These are phyloP conservation scores for Syngnathus scovelli DNA, from an alignment of 2,113 vertebrate species.

Conservation along the genomic window DNA sequence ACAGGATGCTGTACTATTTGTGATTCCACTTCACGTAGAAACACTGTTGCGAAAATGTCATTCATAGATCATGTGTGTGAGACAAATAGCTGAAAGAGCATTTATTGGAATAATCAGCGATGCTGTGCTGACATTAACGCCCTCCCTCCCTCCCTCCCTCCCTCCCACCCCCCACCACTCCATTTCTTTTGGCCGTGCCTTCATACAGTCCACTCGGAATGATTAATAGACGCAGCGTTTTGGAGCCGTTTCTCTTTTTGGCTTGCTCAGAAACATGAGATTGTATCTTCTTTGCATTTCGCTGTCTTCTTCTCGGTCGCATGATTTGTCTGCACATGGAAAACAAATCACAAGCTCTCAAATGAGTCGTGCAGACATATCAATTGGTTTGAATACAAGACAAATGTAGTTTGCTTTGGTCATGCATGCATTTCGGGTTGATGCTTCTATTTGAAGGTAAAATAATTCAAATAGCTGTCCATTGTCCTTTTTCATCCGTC, in stretches of 20 bases:
- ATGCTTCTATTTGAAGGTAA: neutral
- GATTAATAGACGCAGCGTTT: conserved; percentile 59
- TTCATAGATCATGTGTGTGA: conserved; percentile 1
- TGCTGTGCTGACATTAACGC: conserved; percentile 27
- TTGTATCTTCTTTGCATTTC: conserved; percentile 31
- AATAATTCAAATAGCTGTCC: neutral
- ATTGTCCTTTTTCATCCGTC: neutral
- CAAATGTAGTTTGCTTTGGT: neutral
- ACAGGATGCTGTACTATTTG: neutral
- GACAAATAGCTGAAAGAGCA: neutral
- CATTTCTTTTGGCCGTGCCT: conserved; percentile 41
- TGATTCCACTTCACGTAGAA: neutral
- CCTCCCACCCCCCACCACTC: neutral
- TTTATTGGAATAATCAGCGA: conserved; percentile 43
- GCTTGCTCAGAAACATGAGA: conserved; percentile 45
- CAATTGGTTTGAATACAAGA: neutral
- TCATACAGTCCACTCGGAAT: conserved; percentile 46
- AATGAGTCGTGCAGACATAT: neutral
- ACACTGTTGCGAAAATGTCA: neutral
- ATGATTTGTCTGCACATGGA: conserved; percentile 1
- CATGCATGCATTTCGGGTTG: neutral
- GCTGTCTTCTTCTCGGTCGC: conserved; percentile 16
- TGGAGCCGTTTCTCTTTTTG: conserved; percentile 52
- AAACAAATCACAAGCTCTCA: conserved; percentile 1
- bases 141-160: conserved; percentile 19